Conservation (phyloP, 2,113 vertebrate genomes). For the Ellobius talpinus region DNA sequence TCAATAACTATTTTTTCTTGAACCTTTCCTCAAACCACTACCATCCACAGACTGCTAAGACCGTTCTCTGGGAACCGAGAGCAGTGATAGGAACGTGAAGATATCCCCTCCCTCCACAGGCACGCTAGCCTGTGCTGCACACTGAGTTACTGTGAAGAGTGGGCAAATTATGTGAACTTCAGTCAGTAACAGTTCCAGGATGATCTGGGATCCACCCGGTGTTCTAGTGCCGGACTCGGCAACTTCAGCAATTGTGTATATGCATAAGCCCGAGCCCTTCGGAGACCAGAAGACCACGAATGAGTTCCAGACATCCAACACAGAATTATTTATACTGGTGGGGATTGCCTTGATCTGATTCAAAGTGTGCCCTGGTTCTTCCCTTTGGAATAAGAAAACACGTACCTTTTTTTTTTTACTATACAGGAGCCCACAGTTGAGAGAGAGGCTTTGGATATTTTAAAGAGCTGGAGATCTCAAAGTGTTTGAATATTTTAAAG, state of each 20-base stretch:
- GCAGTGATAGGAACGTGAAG: not conserved
- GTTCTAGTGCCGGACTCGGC: not conserved
- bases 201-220: too few relatives aligned
- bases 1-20: not conserved
- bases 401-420: not conserved
- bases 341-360: not conserved
- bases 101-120: not conserved
- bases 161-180: not conserved
- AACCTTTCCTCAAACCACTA: not conserved
- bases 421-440: not conserved
- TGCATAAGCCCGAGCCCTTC: too few relatives aligned
- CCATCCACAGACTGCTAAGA: not conserved
- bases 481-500: not conserved
- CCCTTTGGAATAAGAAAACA: not conserved
- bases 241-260: not conserved
- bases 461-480: not conserved
- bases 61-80: not conserved
- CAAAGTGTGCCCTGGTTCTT: not conserved
- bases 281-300: not conserved
- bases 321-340: not conserved
- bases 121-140: rapidly evolving
- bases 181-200: not conserved
- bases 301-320: not conserved
- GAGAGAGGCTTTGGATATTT: not conserved
- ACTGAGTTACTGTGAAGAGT: not conserved